Evolutionary conservation across 2,888 invertebrate species (phyloP), one percentile per base, ranked within the genome.

Genomic region (Hesperia comma): DNA sequence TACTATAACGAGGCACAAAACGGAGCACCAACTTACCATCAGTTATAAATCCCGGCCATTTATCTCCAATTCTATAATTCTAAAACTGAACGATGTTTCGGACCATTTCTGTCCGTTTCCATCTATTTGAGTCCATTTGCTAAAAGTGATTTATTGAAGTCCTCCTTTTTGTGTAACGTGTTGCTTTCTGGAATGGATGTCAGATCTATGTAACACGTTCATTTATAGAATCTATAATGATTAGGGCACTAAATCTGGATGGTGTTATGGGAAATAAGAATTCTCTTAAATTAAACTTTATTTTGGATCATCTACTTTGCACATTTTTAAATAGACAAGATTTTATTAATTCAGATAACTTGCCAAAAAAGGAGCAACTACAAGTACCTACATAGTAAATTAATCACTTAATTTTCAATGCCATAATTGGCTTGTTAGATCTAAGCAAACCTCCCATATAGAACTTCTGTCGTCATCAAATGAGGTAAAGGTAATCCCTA

Each of bases 221-320:
- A 84, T 83, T 82, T 81, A 75, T 82, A 80, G 84, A 84, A 86
- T 85, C 73, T 75, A 76, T 81, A 83, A 83, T 83, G 75, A 72
- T 74, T 74, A 75, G 69, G 75, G 71, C 72, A 77, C 73, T 79
- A 75, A 78, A 77, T 73, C 70, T 74, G 79, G 74, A 83, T 71
- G 74, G 74, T 71, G 64, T 73, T 78, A 78, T 72, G 69, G 41
- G 54, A 14, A 8, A 55, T 26, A 61, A 26, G 41, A 6, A 43
- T 17, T n/a, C n/a, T n/a, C 41, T 12, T 55, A 57, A 3, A 7
- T 8, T 17, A 12, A 19, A 1, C 12, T 15, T n/a, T 49, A 19
- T 8, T 17, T 37, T 12, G 8, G 10, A 37, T 2, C 2, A 2
- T 4, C 5, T 26, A 5, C 26, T 26, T 5, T 4, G 26, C 26